phyloP scores from a whole-genome alignment of 2,888 invertebrate genomes.

The Drosophila mercatorum region DNA sequence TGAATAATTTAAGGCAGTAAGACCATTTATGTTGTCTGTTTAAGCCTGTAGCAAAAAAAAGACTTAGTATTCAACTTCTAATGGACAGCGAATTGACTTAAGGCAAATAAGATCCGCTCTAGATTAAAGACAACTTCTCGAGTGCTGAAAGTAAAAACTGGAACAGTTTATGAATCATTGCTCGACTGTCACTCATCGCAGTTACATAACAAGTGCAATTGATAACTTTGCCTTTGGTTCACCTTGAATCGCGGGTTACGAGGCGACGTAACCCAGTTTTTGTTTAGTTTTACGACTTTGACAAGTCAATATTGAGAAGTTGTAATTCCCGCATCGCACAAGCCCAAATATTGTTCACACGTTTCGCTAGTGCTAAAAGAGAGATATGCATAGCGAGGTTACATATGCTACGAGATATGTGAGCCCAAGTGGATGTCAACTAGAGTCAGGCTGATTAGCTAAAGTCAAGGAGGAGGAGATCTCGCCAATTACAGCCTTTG shows the following conservation, averaged over 20 bases:
- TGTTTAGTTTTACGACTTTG: slow-evolving; percentile 63
- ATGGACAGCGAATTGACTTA: not conserved
- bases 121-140: not conserved
- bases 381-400: slow-evolving; percentile 21
- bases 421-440: not conserved
- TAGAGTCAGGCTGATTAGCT: not conserved
- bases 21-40: not conserved
- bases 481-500: slow-evolving; percentile 7
- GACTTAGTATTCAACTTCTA: not conserved
- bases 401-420: not conserved
- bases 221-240: slow-evolving; percentile 16
- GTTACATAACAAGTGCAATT: slow-evolving; percentile 24
- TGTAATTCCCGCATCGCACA: slow-evolving; percentile 64
- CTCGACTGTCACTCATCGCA: not conserved
- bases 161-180: not conserved
- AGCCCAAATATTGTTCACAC: slow-evolving; percentile 63
- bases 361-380: slow-evolving; percentile 37
- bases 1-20: slow-evolving; percentile 21
- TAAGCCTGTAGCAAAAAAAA: not conserved
- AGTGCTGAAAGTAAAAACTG: not conserved
- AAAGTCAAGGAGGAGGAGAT: not conserved
- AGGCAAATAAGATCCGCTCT: not conserved
- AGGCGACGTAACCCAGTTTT: slow-evolving; percentile 50
- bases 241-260: slow-evolving; percentile 38
- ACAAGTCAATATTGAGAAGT: slow-evolving; percentile 55